phyloP scores from a whole-genome alignment of 2,888 invertebrate species.

The Diabrotica balteata region DNA sequence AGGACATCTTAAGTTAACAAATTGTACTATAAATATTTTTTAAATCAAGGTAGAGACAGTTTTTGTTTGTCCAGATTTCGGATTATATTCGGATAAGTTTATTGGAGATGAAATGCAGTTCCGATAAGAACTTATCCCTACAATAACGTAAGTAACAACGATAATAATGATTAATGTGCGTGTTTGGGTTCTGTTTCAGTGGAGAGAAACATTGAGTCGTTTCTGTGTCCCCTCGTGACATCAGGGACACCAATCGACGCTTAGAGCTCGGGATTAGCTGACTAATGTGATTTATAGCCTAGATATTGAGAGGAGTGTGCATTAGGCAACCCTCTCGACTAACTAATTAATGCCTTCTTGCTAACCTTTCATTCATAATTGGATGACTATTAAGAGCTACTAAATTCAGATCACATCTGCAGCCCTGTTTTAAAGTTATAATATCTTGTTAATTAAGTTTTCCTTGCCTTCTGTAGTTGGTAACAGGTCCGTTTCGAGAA shows the following conservation, averaged over 20 bases:
- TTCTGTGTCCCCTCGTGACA: conserved; percentile 29
- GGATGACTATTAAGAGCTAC: conserved; percentile 58
- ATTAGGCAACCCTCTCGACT: conserved; percentile 54
- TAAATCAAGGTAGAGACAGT: no score
- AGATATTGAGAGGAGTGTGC: conserved; percentile 56
- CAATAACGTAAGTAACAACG: conserved; percentile 19
- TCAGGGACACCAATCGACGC: conserved; percentile 49
- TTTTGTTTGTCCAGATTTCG: no score
- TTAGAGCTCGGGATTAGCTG: conserved; percentile 54
- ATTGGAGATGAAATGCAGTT: conserved; percentile 2
- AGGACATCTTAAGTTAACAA: no score
- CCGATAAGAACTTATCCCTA: conserved; percentile 9
- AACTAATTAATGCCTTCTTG: conserved; percentile 62
- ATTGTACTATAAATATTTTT: no score
- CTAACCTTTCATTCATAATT: conserved; percentile 63
- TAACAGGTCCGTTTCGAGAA: conserved; percentile 14
- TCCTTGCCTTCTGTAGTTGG: conserved; percentile 37
- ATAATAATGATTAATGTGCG: conserved; percentile 36
- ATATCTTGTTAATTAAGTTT: conserved; percentile 59
- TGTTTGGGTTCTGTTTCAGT: conserved; percentile 43
- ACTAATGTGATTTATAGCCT: conserved; percentile 60
- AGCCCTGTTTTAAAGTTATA: conserved; percentile 53
- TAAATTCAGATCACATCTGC: conserved; percentile 56
- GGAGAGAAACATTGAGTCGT: conserved; percentile 38
- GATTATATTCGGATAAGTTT: no score